Percentiles rank a stretch among this genome's conserved stretches.
phyloP scores from a whole-genome alignment of 2,888 invertebrate genomes.

The Neoascia interrupta region DNA sequence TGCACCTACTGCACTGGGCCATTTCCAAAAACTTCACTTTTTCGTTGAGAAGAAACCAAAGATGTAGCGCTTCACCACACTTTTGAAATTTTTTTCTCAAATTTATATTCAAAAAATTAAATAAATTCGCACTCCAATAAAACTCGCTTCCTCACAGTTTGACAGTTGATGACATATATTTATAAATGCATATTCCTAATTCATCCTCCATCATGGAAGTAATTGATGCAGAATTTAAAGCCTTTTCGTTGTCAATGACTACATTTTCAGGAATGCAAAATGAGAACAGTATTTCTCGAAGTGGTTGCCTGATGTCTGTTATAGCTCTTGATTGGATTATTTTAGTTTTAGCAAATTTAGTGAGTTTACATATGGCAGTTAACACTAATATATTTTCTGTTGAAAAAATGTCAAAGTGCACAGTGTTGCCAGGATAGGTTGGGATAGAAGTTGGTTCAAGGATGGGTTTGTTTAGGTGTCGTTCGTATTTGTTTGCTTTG shows the following conservation, averaged over 20 bases:
- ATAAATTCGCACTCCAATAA: no score
- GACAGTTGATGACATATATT: no score
- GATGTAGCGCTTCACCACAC: no score
- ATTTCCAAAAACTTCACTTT: no score
- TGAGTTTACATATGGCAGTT: constrained; percentile 30
- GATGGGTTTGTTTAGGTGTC: constrained; percentile 31
- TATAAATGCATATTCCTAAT: no score
- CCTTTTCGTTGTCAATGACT: constrained; percentile 34
- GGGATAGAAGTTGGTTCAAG: constrained; percentile 33
- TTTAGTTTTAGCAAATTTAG: constrained; percentile 15
- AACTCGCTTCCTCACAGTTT: no score
- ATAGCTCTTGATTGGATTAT: constrained; percentile 26
- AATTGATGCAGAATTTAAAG: constrained; percentile 30
- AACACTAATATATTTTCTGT: constrained; percentile 18
- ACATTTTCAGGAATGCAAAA: constrained; percentile 8
- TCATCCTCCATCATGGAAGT: constrained; percentile 33
- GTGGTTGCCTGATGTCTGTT: constrained; percentile 16
- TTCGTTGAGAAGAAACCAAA: no score
- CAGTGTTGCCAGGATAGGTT: constrained; percentile 29
- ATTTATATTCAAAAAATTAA: no score
- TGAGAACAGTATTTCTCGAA: constrained; percentile 11
- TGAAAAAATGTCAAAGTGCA: constrained; percentile 29
- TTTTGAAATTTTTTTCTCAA: no score
- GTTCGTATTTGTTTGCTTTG: constrained; percentile 21
- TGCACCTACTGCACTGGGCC: no score